A percentile compares a stretch with the other conserved stretches of the same genome.
phyloP scores from a whole-genome alignment of 2,888 invertebrate species.

The Drosophila formosana region DNA sequence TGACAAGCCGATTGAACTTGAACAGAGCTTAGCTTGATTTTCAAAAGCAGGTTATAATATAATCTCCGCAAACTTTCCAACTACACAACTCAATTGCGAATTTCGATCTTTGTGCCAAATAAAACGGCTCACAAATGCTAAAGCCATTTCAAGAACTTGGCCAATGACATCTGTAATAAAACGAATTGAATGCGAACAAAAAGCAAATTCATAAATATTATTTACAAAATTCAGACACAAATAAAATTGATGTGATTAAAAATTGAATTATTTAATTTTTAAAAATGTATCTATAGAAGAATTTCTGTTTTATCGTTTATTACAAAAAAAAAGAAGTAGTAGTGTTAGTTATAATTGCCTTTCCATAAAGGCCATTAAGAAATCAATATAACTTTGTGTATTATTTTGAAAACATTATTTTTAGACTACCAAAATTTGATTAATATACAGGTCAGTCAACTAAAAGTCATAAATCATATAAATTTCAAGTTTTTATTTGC shows the following conservation, averaged over 20 bases:
- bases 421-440: neutral
- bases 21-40: constrained; percentile 37
- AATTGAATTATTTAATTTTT: no score
- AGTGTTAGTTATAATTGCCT: no score
- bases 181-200: no score
- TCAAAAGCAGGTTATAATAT: constrained; percentile 40
- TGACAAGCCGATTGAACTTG: constrained; percentile 52
- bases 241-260: no score
- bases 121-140: constrained; percentile 6
- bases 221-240: no score
- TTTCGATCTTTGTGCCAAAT: neutral
- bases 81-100: constrained; percentile 6
- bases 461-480: neutral
- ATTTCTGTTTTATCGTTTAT: no score
- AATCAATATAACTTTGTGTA: no score
- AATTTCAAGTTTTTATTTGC: neutral
- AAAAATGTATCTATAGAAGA: no score
- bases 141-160: neutral
- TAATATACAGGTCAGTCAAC: neutral
- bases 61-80: constrained; percentile 23
- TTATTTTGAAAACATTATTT: no score
- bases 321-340: no score
- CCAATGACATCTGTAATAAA: neutral
- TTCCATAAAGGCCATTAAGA: no score
- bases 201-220: no score